These are phyloP conservation scores for Notothenia rossii DNA, from an alignment of 2,113 vertebrate species.

Conservation along the genomic window DNA sequence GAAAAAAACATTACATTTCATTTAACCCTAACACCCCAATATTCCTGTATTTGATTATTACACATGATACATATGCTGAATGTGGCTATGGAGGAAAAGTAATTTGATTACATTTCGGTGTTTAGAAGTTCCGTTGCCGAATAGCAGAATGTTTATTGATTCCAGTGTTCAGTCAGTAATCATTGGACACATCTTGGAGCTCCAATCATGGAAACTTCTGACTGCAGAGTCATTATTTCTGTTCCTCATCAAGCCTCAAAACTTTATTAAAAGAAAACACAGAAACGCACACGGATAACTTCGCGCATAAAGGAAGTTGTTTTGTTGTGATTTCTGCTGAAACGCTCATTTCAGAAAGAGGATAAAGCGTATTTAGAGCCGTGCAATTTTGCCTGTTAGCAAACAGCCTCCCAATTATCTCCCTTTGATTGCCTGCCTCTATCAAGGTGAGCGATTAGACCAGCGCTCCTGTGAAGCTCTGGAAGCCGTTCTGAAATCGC, in stretches of 20 bases:
- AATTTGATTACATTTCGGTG: conserved; percentile 23
- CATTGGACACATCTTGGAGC: conserved; percentile 48
- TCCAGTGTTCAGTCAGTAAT: conserved; percentile 45
- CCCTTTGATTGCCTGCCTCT: conserved; percentile 79
- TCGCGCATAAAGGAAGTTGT: conserved; percentile 62
- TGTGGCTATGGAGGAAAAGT: conserved; percentile 10
- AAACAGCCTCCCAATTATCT: conserved; percentile 80
- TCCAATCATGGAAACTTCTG: conserved; percentile 59
- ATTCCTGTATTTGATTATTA: neutral
- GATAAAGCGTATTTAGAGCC: conserved; percentile 64
- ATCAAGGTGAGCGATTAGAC: conserved; percentile 86
- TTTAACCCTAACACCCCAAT: neutral
- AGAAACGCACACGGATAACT: conserved; percentile 34
- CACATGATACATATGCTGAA: neutral
- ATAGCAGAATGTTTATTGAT: conserved; percentile 43
- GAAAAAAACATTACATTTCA: no score
- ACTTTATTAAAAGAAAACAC: conserved; percentile 59
- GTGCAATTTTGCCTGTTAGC: conserved; percentile 77
- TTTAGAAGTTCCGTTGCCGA: conserved; percentile 12
- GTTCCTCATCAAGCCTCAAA: conserved; percentile 64
- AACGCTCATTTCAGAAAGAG: conserved; percentile 61
- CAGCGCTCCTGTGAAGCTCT: conserved; percentile 85
- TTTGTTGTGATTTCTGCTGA: conserved; percentile 65
- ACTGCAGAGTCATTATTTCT: conserved; percentile 51
- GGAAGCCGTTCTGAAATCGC: conserved; percentile 85